Base-by-base conservation (phyloP, 1,140 invertebrate genomes). In the Steinernema khuongi region DNA sequence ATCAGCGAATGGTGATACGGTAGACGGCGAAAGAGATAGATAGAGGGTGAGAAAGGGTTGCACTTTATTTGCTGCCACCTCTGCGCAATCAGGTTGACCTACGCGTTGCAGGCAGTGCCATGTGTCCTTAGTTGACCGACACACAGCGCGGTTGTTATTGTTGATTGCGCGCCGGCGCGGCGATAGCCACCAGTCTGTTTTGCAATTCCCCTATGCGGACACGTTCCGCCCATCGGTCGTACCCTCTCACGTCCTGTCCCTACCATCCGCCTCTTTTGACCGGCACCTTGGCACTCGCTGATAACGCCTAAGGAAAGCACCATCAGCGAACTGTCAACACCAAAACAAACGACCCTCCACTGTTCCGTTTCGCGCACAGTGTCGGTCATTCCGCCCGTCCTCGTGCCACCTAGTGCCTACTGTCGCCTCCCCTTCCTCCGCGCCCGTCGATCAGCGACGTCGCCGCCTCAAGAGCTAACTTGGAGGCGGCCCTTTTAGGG, bases 151-250 rank as follows among this genome's bases (percentile, higher is more conserved):
- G 44, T 4, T 70, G 41, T 72, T 73, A 31, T 72, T 73, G n/a
- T 33, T 33, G 36, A 26, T 74, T 31, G 44, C 32, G 33, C 70
- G 67, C 70, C 26, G n/a, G n/a, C n/a, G 2, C 50, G n/a, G 31
- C 71, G 29, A 76, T 66, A 60, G 36, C 73, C 26, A 41, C 79
- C 28, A 33, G 32, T 44, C 69, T 79, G 2, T 41, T 80, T 19
- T 79, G 32, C 70, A 79, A 19, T 31, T 81, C 31, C 71, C 73
- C 29, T 81, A 68, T 44, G 44, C 80, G 17, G 70, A 80, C 29
- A 77, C 19, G n/a, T n/a, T n/a, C n/a, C n/a, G n/a, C n/a, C n/a
- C n/a, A n/a, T n/a, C n/a, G n/a, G n/a, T n/a, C n/a, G n/a, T n/a
- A n/a, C n/a, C n/a, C n/a, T n/a, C n/a, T n/a, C n/a, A n/a, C n/a